Evolutionary conservation across 2,888 invertebrate species (phyloP).

Genomic region (Sphaeridia pumilis): DNA sequence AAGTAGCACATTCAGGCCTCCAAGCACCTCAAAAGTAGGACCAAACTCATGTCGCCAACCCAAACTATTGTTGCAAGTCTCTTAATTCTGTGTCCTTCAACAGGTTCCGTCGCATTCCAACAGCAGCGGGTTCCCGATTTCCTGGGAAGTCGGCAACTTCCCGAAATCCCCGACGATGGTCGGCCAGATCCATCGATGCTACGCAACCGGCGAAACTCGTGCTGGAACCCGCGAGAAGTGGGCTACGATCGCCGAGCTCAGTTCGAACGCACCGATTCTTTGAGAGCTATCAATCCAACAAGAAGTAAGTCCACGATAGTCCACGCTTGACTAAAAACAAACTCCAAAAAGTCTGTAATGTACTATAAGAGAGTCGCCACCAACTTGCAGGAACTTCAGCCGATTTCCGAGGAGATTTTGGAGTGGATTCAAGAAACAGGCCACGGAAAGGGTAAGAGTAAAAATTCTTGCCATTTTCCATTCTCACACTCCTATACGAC

Average conservation of each 20-base stretch:
- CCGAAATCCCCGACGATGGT: conserved; percentile 31
- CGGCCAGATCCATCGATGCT: conserved; percentile 33
- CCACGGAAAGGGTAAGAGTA: conserved; percentile 28
- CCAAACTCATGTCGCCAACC: too few relatives aligned
- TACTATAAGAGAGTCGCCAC: too few relatives aligned
- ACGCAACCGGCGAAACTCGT: conserved; percentile 31
- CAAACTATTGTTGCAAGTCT: too few relatives aligned
- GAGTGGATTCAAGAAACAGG: conserved; percentile 29
- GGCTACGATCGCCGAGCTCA: conserved; percentile 31
- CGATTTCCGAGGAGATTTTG: conserved; percentile 34
- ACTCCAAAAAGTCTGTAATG: too few relatives aligned
- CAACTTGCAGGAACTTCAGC: conserved; percentile 33
- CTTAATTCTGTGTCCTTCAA: too few relatives aligned
- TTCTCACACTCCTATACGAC: too few relatives aligned
- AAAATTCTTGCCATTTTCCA: too few relatives aligned
- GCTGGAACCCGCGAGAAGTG: conserved; percentile 35
- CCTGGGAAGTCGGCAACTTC: conserved; percentile 31
- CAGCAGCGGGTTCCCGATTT: conserved; percentile 31
- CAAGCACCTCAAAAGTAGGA: too few relatives aligned
- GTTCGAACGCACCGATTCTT: conserved; percentile 35
- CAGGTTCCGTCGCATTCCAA: conserved; percentile 34
- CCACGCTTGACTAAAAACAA: too few relatives aligned
- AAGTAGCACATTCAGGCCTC: too few relatives aligned
- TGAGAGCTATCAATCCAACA: conserved; percentile 33
- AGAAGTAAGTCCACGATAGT: conserved; percentile 32